phyloP scores from a whole-genome alignment of 2,113 vertebrate genomes.

The Microcebus jonahi region DNA sequence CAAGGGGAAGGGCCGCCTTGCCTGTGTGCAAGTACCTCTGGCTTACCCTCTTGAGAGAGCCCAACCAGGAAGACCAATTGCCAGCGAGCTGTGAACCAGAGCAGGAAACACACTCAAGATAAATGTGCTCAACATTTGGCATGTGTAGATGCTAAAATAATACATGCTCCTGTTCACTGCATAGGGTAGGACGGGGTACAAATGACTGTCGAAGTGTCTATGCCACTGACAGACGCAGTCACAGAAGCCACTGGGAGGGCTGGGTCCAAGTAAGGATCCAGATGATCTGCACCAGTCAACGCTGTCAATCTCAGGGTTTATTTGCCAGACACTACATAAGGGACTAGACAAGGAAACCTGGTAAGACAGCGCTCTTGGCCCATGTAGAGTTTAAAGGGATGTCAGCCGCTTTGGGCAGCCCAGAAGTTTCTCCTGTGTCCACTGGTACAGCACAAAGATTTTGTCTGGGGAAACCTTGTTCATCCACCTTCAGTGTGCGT shows the following conservation, averaged over 20 bases:
- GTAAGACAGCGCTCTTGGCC: background rate
- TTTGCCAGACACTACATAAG: background rate
- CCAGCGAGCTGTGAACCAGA: background rate
- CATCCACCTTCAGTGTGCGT: background rate
- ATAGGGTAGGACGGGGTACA: background rate
- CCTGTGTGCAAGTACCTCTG: background rate
- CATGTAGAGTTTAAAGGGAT: fast-evolving
- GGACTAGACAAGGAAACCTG: background rate
- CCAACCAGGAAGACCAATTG: background rate
- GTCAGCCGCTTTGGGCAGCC: too few relatives aligned
- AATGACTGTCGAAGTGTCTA: background rate
- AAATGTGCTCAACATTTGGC: background rate
- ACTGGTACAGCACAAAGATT: background rate
- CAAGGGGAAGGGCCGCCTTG: background rate
- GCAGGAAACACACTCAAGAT: background rate
- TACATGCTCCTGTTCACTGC: background rate
- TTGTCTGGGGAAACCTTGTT: background rate
- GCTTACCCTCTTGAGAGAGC: background rate
- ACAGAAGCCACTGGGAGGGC: background rate
- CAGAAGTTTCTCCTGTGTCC: background rate
- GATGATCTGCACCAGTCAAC: background rate
- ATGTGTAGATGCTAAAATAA: fast-evolving
- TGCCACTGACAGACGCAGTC: background rate
- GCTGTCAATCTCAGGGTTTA: too few relatives aligned
- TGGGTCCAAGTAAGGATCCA: background rate